Conservation (phyloP, 2,113 vertebrate species). For the Scytalopus superciliaris region DNA sequence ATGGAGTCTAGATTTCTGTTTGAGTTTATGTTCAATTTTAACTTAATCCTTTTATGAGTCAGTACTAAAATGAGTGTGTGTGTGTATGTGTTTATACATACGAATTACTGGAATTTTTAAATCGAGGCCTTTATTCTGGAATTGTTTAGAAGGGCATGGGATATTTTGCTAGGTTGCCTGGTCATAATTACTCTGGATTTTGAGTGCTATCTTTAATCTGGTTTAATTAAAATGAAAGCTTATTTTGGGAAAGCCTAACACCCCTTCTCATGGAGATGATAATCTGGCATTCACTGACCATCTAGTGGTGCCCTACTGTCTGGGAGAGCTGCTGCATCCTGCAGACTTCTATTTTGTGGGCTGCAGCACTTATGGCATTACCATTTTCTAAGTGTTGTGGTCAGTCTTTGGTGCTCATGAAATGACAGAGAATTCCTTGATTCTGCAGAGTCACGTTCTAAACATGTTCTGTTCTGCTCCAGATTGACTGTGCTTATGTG, state of each 20-base stretch:
- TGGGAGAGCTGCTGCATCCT: slow-evolving; percentile 52
- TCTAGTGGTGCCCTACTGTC: slow-evolving; percentile 60
- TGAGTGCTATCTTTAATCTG: slow-evolving; percentile 57
- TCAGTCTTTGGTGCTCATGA: neutral
- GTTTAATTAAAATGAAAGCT: slow-evolving; percentile 64
- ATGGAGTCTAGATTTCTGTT: neutral
- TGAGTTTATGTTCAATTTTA: slow-evolving; percentile 5
- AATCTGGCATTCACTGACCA: slow-evolving; percentile 64
- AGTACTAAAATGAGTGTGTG: neutral
- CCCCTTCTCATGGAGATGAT: slow-evolving; percentile 42
- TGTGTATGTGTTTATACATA: neutral
- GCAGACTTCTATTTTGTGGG: slow-evolving; percentile 46
- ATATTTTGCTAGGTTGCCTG: slow-evolving; percentile 50
- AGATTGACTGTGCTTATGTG: neutral
- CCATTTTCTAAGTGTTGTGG: neutral
- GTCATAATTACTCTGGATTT: slow-evolving; percentile 41
- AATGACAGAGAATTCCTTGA: neutral
- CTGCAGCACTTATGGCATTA: neutral
- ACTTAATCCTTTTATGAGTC: slow-evolving; percentile 30
- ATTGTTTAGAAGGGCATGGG: slow-evolving; percentile 31
- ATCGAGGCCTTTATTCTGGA: slow-evolving; percentile 51
- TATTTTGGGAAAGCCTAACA: slow-evolving; percentile 57
- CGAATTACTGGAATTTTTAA: neutral
- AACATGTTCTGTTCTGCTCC: neutral
- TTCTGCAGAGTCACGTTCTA: neutral